Conservation (phyloP, 2,888 invertebrate species). For the Troilus luridus region DNA sequence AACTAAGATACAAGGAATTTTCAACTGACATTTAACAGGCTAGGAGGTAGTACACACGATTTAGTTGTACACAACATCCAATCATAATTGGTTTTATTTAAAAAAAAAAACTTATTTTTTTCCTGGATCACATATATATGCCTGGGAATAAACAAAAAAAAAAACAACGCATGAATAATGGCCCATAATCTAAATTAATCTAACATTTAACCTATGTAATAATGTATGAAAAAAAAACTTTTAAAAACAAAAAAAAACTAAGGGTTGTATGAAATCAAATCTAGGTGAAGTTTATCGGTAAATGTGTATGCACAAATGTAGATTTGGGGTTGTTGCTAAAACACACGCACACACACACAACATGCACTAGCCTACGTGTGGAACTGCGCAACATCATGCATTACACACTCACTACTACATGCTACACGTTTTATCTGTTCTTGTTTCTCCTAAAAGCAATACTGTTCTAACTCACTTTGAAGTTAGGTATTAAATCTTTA, state of each 20-base stretch:
- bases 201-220: conserved; percentile 54
- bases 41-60: conserved; percentile 51
- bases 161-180: conserved; percentile 21
- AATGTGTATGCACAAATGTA: conserved; percentile 57
- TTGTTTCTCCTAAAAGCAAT: conserved; percentile 48
- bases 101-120: not conserved
- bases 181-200: conserved; percentile 48
- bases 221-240: conserved; percentile 52
- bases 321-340: conserved; percentile 56
- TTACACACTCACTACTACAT: conserved; percentile 60
- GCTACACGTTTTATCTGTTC: conserved; percentile 48
- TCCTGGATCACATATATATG: conserved; percentile 44
- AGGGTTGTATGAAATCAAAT: conserved; percentile 50
- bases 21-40: conserved; percentile 47
- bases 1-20: conserved; percentile 53
- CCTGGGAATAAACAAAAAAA: conserved; percentile 30
- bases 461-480: not conserved
- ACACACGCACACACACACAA: conserved; percentile 59
- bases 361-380: conserved; percentile 59
- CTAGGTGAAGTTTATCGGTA: conserved; percentile 52
- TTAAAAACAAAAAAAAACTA: conserved; percentile 51
- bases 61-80: conserved; percentile 50
- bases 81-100: conserved; percentile 50
- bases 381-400: conserved; percentile 58
- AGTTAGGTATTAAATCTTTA: not conserved